Evolutionary conservation across 2,888 invertebrate species (phyloP).

Genomic region (Caenorhabditis panamensis): DNA sequence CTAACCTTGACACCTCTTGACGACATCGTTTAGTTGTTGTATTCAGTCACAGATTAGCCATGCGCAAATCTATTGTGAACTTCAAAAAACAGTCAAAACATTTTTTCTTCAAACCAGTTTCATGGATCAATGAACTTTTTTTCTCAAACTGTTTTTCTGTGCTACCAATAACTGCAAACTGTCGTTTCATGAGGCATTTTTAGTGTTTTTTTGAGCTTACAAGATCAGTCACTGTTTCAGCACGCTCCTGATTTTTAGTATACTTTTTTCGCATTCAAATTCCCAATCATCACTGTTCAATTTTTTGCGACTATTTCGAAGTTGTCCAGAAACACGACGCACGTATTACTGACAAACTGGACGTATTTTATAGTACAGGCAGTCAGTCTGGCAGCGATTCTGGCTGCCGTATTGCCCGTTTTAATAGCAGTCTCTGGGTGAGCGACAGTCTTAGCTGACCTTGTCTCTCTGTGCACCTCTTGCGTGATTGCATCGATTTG

Average conservation of each 20-base stretch:
- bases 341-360: constrained; percentile 15
- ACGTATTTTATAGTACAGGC: constrained; percentile 46
- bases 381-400: constrained; percentile 7
- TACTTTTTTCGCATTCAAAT: too few relatives aligned
- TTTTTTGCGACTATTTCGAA: not conserved
- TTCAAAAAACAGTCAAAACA: not conserved
- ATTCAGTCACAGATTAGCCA: constrained; percentile 4
- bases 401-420: constrained; percentile 33
- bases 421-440: constrained; percentile 37
- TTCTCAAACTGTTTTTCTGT: too few relatives aligned
- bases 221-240: too few relatives aligned
- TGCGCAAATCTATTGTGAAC: not conserved
- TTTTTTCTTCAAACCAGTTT: constrained; percentile 1
- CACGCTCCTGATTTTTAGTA: too few relatives aligned
- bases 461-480: constrained; percentile 31
- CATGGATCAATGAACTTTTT: too few relatives aligned
- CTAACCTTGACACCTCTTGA: constrained; percentile 53
- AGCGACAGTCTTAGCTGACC: constrained; percentile 29
- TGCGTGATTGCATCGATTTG: constrained; percentile 33
- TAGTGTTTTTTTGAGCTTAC: too few relatives aligned
- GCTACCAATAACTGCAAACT: too few relatives aligned
- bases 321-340: constrained; percentile 15
- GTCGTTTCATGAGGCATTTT: too few relatives aligned
- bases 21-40: constrained; percentile 21
- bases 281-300: not conserved